Evolutionary conservation across 64 coral and sea anemone genomes (phyloP).

Genomic region (Hydrozoanthus tunicans): DNA sequence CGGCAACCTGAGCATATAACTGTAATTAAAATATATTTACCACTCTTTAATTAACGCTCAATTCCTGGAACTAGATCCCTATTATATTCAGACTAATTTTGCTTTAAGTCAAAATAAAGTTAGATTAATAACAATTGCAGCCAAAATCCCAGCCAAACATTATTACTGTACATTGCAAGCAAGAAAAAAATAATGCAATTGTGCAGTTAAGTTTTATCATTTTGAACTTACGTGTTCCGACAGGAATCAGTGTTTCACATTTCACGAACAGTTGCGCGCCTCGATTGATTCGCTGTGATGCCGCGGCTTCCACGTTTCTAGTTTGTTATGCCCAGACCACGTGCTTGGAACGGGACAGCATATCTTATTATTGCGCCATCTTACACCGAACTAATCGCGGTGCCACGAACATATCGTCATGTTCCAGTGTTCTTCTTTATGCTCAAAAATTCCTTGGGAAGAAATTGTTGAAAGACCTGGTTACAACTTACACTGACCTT

Average conservation of each 20-base stretch:
- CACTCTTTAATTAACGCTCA: not conserved
- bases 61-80: not conserved
- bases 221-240: constrained; percentile 27
- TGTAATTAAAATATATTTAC: not conserved
- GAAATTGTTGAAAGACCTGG: too few species aligned
- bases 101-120: not conserved
- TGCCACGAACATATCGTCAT: too few species aligned
- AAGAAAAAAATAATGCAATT: too few species aligned
- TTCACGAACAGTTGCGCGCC: constrained; percentile 11
- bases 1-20: constrained; percentile 10
- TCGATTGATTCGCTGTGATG: constrained; percentile 22
- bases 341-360: too few species aligned
- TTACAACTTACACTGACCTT: too few species aligned
- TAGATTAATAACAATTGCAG: too few species aligned
- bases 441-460: too few species aligned
- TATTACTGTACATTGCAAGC: not conserved
- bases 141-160: not conserved
- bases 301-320: not conserved
- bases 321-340: not conserved
- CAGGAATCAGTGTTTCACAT: constrained; percentile 19
- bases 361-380: too few species aligned
- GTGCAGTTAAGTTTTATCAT: not conserved
- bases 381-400: too few species aligned
- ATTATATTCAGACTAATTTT: not conserved
- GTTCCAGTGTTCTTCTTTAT: too few species aligned